Evolutionary conservation across 2,113 vertebrate species (phyloP).

Genomic region (Irena cyanogastra): DNA sequence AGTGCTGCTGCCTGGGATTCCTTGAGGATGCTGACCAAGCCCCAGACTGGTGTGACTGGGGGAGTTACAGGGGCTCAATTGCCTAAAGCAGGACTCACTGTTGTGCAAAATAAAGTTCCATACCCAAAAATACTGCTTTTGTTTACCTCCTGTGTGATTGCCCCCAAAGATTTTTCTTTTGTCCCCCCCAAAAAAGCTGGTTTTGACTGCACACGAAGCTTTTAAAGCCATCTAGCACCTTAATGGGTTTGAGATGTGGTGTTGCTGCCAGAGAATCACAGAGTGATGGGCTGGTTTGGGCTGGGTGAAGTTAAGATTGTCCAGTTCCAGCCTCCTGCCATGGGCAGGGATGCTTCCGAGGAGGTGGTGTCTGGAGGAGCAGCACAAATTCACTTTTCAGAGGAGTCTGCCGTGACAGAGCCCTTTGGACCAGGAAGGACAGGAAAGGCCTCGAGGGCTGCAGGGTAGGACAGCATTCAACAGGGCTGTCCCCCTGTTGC

Average conservation of each 20-base stretch:
- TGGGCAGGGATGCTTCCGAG: neutral
- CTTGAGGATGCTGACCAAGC: neutral
- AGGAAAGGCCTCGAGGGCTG: neutral
- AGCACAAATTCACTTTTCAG: neutral
- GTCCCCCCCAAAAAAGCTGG: rapidly evolving
- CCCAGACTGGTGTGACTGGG: neutral
- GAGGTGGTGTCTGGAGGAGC: neutral
- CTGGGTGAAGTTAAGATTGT: neutral
- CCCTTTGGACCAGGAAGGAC: neutral
- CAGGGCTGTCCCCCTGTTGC: neutral
- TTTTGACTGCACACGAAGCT: neutral
- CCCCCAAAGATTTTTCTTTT: neutral
- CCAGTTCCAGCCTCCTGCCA: neutral
- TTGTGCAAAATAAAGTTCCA: neutral
- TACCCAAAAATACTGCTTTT: neutral
- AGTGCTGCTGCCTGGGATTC: neutral
- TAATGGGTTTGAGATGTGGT: neutral
- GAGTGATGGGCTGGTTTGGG: neutral
- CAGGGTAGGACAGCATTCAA: neutral
- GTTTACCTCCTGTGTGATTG: rapidly evolving
- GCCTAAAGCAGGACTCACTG: neutral
- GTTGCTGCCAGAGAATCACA: rapidly evolving
- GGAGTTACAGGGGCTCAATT: neutral
- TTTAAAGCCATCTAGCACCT: neutral
- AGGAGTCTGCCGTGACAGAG: neutral